phyloP scores from a whole-genome alignment of 1,140 invertebrate genomes.

The Notospermus geniculatus region DNA sequence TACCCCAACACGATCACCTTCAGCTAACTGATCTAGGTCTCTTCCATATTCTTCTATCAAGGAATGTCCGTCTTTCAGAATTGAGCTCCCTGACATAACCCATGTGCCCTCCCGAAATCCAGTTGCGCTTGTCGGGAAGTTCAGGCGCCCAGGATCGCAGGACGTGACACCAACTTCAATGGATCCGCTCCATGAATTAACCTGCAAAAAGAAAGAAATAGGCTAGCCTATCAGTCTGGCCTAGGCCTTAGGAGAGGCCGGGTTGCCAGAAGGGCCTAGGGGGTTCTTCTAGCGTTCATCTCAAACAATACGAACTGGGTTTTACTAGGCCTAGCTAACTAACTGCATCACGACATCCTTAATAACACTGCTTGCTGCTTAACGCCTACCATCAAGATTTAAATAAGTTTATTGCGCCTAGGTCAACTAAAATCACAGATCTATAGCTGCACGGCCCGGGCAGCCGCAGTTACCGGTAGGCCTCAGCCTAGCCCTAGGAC shows the following conservation, averaged over 20 bases:
- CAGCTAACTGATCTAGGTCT: slow-evolving; percentile 72
- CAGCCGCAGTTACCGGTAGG: no score
- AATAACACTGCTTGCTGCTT: no score
- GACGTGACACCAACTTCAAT: slow-evolving; percentile 89
- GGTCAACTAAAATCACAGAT: no score
- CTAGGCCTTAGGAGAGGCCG: background rate
- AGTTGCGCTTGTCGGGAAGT: slow-evolving; percentile 78
- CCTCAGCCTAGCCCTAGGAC: no score
- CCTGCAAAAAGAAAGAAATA: slow-evolving; percentile 33
- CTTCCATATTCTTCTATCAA: slow-evolving; percentile 80
- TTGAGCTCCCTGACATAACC: slow-evolving; percentile 83
- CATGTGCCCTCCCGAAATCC: slow-evolving; percentile 82
- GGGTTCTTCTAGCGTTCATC: no score
- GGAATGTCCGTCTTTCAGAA: slow-evolving; percentile 78
- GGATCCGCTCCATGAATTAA: slow-evolving; percentile 77
- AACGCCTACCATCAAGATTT: no score
- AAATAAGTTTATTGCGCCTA: no score
- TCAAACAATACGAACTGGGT: no score
- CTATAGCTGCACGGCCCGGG: no score
- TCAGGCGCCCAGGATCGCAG: slow-evolving; percentile 75
- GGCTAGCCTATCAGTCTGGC: slow-evolving; percentile 12
- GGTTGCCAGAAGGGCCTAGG: no score
- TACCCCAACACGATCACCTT: slow-evolving; percentile 70
- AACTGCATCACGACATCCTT: no score
- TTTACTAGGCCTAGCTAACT: no score